phyloP scores from a whole-genome alignment of 1,140 invertebrate species.

The Sesamia nonagrioides region DNA sequence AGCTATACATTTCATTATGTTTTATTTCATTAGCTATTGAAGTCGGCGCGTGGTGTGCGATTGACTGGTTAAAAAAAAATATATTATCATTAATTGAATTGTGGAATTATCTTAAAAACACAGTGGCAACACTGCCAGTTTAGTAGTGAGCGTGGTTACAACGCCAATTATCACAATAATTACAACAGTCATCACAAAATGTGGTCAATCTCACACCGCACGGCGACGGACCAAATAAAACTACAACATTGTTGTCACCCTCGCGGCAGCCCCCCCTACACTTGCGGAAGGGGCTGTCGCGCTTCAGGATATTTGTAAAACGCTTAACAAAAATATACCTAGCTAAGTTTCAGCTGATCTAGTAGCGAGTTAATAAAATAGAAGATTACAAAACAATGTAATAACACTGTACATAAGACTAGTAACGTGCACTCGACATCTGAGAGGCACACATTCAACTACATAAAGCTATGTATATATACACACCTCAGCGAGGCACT shows the following conservation, averaged over 20 bases:
- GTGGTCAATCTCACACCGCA: background rate
- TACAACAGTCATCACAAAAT: background rate
- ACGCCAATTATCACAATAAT: conserved; percentile 1
- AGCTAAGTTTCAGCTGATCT: conserved; percentile 67
- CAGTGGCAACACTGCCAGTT: conserved; percentile 5
- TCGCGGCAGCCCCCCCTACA: background rate
- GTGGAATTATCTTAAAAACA: background rate
- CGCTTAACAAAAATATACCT: conserved; percentile 83
- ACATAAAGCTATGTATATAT: conserved; percentile 81
- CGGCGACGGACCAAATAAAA: conserved; percentile 24
- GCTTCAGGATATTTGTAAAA: conserved; percentile 63
- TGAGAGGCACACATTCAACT: conserved; percentile 78
- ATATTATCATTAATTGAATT: background rate
- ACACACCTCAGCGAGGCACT: conserved; percentile 76
- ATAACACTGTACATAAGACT: conserved; percentile 83
- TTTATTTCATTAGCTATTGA: conserved; percentile 67
- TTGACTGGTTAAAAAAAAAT: background rate
- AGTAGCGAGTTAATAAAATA: conserved; percentile 71
- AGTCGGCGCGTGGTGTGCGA: conserved; percentile 46
- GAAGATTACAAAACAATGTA: conserved; percentile 77
- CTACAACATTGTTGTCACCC: conserved; percentile 26
- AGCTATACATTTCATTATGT: conserved; percentile 77
- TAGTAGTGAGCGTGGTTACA: conserved; percentile 21
- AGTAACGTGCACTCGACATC: conserved; percentile 66
- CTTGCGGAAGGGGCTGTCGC: conserved; percentile 9